Evolutionary conservation across 2,797 vertebrate species (phyloP).

Genomic region (Coendou prehensilis): DNA sequence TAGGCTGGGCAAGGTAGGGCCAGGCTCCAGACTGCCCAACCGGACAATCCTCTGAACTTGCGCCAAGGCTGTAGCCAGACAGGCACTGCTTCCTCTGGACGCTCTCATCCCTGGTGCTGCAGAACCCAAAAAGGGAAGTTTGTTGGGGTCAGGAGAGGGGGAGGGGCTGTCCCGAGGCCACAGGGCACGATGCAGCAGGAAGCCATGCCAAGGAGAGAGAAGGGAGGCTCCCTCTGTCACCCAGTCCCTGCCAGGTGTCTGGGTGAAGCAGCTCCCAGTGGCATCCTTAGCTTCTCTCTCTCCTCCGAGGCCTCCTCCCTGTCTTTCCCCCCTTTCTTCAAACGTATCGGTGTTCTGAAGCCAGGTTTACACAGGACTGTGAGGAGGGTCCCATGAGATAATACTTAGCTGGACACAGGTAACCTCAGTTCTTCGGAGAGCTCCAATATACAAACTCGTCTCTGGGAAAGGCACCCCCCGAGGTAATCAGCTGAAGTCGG

Average conservation of each 20-base stretch:
- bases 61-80: too few relatives aligned
- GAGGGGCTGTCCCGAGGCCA: background rate
- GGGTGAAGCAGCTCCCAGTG: background rate
- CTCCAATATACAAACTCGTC: background rate
- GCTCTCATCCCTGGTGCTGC: background rate
- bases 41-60: background rate
- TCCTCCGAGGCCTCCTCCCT: background rate
- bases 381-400: background rate
- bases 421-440: background rate
- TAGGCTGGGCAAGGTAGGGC: background rate
- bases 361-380: background rate
- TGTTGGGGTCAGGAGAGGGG: background rate
- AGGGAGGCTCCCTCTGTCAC: background rate
- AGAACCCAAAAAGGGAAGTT: slow-evolving; percentile 2
- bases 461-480: background rate
- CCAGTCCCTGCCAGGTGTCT: background rate
- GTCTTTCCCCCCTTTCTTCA: background rate
- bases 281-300: background rate
- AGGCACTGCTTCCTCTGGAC: background rate
- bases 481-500: background rate
- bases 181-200: background rate
- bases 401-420: background rate
- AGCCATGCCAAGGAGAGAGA: background rate
- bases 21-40: background rate
- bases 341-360: background rate